A percentile compares a stretch with the other conserved stretches of the same genome.
phyloP scores from a whole-genome alignment of 2,113 vertebrate genomes.

The Thoracochromis brauschi region DNA sequence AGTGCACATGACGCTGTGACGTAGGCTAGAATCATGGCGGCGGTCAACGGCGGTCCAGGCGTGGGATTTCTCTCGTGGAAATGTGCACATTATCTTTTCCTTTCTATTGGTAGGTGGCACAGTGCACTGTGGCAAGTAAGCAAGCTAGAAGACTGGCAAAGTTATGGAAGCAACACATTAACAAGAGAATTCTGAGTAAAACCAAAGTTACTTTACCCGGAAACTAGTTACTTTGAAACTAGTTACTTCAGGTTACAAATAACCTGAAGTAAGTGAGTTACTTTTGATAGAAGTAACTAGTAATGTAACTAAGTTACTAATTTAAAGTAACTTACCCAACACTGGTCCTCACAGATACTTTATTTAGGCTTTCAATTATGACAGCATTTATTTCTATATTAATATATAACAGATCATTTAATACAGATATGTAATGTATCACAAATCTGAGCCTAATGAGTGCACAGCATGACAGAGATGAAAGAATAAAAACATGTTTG shows the following conservation, averaged over 20 bases:
- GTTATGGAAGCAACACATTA: not conserved
- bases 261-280: not conserved
- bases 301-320: not conserved
- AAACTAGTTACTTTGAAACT: not conserved
- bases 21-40: no score
- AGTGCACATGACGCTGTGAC: no score
- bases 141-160: no score
- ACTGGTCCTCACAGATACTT: no score
- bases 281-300: not conserved
- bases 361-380: no score
- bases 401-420: not conserved
- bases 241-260: no score
- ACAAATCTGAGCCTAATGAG: not conserved
- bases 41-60: no score
- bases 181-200: not conserved
- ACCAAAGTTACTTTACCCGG: rapidly evolving
- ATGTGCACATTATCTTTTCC: no score
- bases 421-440: not conserved
- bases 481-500: not conserved
- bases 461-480: not conserved
- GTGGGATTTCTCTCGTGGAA: no score
- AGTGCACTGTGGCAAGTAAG: rapidly evolving
- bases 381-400: not conserved
- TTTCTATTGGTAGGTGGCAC: no score
- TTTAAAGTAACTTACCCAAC: not conserved